Conservation (phyloP, 2,888 invertebrate species). For the Aphodius granarius region DNA sequence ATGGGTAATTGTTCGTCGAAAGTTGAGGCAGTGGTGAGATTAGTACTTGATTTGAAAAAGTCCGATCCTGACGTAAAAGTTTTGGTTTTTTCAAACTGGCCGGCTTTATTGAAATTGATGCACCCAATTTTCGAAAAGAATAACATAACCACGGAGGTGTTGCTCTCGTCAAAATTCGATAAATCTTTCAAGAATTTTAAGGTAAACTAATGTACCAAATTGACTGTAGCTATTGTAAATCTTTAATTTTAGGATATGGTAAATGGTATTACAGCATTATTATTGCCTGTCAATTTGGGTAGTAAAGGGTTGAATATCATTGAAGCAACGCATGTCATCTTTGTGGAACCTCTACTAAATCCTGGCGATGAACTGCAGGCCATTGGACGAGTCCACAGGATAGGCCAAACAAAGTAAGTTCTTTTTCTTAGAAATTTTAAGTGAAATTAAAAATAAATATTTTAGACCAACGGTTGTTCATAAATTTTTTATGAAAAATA, state of each 20-base stretch:
- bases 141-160: conserved; percentile 49
- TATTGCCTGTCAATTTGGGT: conserved; percentile 71
- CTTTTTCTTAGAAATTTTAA: conserved; percentile 11
- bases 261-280: conserved; percentile 58
- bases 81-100: conserved; percentile 71
- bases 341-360: conserved; percentile 75
- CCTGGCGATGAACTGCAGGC: conserved; percentile 75
- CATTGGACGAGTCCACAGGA: conserved; percentile 75
- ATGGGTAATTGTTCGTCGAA: conserved; percentile 73
- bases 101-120: conserved; percentile 57
- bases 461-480: conserved; percentile 67
- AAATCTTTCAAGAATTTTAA: conserved; percentile 58
- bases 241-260: conserved; percentile 13
- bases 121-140: conserved; percentile 60
- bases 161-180: conserved; percentile 34
- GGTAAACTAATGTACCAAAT: conserved; percentile 42
- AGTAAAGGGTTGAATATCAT: conserved; percentile 77
- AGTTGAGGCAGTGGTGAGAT: conserved; percentile 64
- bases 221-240: background rate
- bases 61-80: conserved; percentile 64
- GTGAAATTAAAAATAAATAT: background rate
- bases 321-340: conserved; percentile 76
- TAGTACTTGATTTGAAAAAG: conserved; percentile 58
- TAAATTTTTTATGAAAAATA: conserved; percentile 67
- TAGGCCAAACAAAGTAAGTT: conserved; percentile 71